These are phyloP conservation scores for Adelognathus sp. DNA, from an alignment of 2,888 invertebrate genomes.

Conservation along the genomic window DNA sequence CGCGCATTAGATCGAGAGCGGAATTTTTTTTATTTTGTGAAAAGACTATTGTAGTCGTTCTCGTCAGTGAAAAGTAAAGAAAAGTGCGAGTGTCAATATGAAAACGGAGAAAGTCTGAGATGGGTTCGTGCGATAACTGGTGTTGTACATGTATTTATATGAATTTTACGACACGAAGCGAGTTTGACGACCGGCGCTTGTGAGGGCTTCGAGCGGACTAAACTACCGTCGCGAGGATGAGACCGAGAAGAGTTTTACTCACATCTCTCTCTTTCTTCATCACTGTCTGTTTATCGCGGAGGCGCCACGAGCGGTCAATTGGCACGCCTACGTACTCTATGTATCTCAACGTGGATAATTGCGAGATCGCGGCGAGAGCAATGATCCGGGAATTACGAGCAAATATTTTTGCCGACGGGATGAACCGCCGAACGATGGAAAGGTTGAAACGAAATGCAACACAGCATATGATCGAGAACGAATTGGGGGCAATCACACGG, in stretches of 20 bases:
- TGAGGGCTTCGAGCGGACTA: conserved; percentile 57
- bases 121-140: too few relatives aligned
- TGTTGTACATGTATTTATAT: not conserved
- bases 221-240: conserved; percentile 51
- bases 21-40: too few relatives aligned
- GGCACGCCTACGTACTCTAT: conserved; percentile 50
- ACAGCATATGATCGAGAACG: too few relatives aligned
- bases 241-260: conserved; percentile 32
- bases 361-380: conserved; percentile 14
- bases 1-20: too few relatives aligned
- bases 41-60: too few relatives aligned
- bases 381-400: conserved; percentile 11
- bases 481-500: too few relatives aligned
- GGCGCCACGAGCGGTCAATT: conserved; percentile 47
- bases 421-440: not conserved
- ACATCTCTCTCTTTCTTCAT: conserved; percentile 21
- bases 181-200: conserved; percentile 48
- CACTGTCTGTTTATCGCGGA: conserved; percentile 46
- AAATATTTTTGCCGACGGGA: not conserved
- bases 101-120: too few relatives aligned
- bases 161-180: not conserved
- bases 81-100: too few relatives aligned
- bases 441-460: too few relatives aligned
- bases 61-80: too few relatives aligned
- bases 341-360: conserved; percentile 1